phyloP scores from a whole-genome alignment of 2,888 invertebrate genomes.

The Bursaphelenchus okinawaensis region DNA sequence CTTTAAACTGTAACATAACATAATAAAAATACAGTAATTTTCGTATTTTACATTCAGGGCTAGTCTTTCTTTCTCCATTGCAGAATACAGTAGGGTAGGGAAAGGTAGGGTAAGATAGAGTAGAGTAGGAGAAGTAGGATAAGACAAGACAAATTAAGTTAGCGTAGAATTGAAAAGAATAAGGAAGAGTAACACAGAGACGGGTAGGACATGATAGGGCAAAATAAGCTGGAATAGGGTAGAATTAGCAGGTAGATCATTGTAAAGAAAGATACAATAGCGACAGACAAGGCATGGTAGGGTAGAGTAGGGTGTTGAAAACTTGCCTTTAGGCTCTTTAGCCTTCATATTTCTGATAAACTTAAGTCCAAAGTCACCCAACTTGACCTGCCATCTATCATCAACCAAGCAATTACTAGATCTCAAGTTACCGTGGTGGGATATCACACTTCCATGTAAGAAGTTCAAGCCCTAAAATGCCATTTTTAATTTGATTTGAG shows the following conservation, averaged over 20 bases:
- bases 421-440: constrained; percentile 25
- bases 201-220: no score
- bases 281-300: no score
- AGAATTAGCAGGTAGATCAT: background rate
- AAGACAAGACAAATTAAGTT: no score
- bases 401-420: constrained; percentile 32
- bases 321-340: constrained; percentile 12
- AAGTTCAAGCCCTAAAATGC: constrained; percentile 21
- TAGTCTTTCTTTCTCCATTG: constrained; percentile 31
- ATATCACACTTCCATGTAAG: constrained; percentile 15
- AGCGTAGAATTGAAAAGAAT: no score
- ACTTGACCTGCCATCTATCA: constrained; percentile 49
- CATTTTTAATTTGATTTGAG: background rate
- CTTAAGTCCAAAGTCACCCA: constrained; percentile 31
- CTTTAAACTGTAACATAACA: no score
- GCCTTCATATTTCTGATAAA: constrained; percentile 13
- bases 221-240: no score
- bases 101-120: no score
- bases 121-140: no score
- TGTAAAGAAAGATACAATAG: constrained; percentile 2
- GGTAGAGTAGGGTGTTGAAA: background rate
- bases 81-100: no score
- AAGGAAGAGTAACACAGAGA: no score
- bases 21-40: no score
- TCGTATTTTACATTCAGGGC: constrained; percentile 27